Base-by-base conservation (phyloP, 2,797 vertebrate genomes). In the Limosa lapponica region DNA sequence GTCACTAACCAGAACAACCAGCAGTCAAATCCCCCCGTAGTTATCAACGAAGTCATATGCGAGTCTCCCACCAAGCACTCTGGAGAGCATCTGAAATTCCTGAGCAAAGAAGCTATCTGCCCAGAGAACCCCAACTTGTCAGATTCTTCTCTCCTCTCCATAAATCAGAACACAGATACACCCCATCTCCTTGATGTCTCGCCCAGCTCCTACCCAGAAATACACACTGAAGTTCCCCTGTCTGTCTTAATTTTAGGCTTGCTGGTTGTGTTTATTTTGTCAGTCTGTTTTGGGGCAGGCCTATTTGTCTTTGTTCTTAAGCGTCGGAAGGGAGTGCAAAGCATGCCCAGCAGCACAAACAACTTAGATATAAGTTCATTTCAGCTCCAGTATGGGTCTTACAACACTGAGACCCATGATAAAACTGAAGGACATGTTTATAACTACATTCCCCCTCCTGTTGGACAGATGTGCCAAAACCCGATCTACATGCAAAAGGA, bases 401-500 rank as follows among this genome's bases (percentile, higher is more conserved):
- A 99, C 96, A 98, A 98, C 55, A 97, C 98, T 0, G 99, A 99
- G 82, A 97, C 97, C 6, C 99, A 98, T 0, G 99, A 99, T 70
- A 99, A 99, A 97, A 98, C 98, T 0, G 99, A 99, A 72, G 99
- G 98, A 78, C 99, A 99, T 5, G 99, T 99, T 82, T 99, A 99
- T 92, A 99, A 99, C 93, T 99, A 99, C 80, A 99, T 99, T 93
- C 99, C 99, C 32, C 99, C 99, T 39, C 98, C 99, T 1, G 98
- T 99, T 69, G 99, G 99, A 43, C 99, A 99, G 97, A 99, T 99
- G 99, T 99, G 99, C 97, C 99, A 99, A 97, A 99, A 99, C 82
- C 99, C 99, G 5, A 99, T 99, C 85, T 99, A 99, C 98, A 99
- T 99, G 98, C 99, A 99, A 96, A 99, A 99, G 86, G 99, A 99